These are phyloP conservation scores for Ascidia mentula DNA, from an alignment of 23 tunicate genomes.

Conservation along the genomic window DNA sequence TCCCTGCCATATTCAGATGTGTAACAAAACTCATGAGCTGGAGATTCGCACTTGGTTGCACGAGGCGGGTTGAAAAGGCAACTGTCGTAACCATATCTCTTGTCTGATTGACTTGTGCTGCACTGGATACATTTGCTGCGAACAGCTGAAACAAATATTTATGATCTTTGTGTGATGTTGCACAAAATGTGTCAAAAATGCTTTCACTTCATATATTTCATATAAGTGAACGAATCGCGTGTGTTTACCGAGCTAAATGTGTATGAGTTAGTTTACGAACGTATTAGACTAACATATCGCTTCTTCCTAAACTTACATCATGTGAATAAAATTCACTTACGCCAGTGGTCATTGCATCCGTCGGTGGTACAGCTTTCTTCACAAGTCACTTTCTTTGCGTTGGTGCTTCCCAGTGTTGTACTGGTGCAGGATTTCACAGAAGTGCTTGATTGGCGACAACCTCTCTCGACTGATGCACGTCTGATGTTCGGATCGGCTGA, in stretches of 20 bases:
- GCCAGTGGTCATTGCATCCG: slow-evolving; percentile 22
- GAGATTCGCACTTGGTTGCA: slow-evolving; percentile 7
- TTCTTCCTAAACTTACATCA: no score
- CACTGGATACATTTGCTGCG: slow-evolving; percentile 9
- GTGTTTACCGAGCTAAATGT: no score
- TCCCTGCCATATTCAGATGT: not conserved
- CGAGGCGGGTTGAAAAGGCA: slow-evolving; percentile 18
- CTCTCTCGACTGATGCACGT: not conserved
- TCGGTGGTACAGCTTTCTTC: slow-evolving; percentile 6
- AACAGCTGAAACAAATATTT: slow-evolving; percentile 1
- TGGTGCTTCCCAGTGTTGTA: not conserved
- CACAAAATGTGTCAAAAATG: no score
- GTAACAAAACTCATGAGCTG: slow-evolving; percentile 4
- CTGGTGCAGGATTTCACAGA: not conserved
- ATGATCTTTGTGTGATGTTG: no score
- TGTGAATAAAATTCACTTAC: no score
- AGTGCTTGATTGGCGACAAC: not conserved
- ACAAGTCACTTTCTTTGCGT: slow-evolving; percentile 6
- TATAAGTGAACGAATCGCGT: no score
- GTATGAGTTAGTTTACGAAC: no score
- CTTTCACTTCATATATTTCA: no score
- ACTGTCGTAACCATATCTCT: slow-evolving; percentile 19
- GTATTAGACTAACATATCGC: no score
- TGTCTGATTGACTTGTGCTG: not conserved
- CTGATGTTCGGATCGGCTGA: slow-evolving; percentile 10